Base-by-base conservation (phyloP, 2,888 invertebrate genomes). In the Anodontia alba region DNA sequence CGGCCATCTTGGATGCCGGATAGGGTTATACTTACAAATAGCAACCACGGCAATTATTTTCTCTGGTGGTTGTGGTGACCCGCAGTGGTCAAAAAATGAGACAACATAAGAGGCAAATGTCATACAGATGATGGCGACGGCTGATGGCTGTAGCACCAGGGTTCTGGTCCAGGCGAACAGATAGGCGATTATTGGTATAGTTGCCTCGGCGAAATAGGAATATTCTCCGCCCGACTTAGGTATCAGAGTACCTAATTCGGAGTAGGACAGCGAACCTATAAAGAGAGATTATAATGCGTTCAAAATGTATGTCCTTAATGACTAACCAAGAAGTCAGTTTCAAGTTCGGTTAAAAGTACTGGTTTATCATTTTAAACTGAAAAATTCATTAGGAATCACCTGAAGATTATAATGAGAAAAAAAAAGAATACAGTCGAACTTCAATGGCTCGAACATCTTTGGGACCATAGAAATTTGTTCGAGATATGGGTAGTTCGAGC, bases 141-240 rank as follows among this genome's bases (percentile, higher is more conserved):
- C 89, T 42, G 95, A 92, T 0, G 95, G 95, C 74, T 93, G 89
- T 3, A 92, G 79, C 10, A 93, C 88, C 8, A 92, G 77, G 49
- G 90, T 83, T 23, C 88, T 85, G 0, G 91, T 90, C 93, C 93
- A 97, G 7, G 97, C 96, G 90, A 96, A 97, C 74, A 92, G 80
- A 72, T 88, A 92, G 23, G 91, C 91, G 20, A 87, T 68, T 8
- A 97, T 91, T 20, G 96, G 96, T 0, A 91, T 88, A 51, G 87
- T 84, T 0, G 87, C 90, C 33, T 77, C 86, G 67, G 81, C 72
- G 42, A 90, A 2, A 97, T 97, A 97, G 0, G 97, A 96, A 93
- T 97, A 97, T 94, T 97, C 97, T 0, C 97, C 97, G 0, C 97
- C 97, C 0, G 97, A 97, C 90, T 96, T 95, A 0, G 96, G 96